These are phyloP conservation scores for Pseudachorutes palmiensis DNA, from an alignment of 1,140 invertebrate genomes.

Conservation along the genomic window DNA sequence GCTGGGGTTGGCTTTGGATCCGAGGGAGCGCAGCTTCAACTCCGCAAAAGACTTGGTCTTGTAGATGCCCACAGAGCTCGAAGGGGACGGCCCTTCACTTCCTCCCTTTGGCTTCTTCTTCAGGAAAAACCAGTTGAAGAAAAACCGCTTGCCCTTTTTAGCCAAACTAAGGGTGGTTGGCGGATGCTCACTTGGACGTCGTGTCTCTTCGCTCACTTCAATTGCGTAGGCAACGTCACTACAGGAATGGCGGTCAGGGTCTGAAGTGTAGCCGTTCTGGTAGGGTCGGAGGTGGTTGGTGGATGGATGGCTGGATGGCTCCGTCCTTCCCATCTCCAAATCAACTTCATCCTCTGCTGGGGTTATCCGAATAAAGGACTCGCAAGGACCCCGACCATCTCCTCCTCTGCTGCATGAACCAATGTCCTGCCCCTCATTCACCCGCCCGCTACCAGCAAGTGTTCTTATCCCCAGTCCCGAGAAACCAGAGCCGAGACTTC, in stretches of 20 bases:
- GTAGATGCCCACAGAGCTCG: conserved; percentile 28
- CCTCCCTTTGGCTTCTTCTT: neutral
- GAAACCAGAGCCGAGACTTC: neutral
- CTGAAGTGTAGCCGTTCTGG: neutral
- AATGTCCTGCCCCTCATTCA: too few species aligned
- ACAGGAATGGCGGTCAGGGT: conserved; percentile 10
- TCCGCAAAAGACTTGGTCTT: conserved; percentile 35
- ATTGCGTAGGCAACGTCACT: conserved; percentile 4
- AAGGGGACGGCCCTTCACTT: neutral
- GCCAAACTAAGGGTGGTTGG: conserved; percentile 14
- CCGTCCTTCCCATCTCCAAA: neutral
- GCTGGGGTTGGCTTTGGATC: neutral
- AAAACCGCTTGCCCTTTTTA: conserved; percentile 27
- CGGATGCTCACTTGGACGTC: neutral
- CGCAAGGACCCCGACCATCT: neutral
- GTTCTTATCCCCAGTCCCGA: neutral
- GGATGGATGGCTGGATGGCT: neutral
- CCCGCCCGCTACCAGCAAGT: neutral
- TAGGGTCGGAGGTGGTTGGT: neutral
- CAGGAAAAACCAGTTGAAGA: conserved; percentile 32
- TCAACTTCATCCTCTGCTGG: neutral
- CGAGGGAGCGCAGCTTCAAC: conserved; percentile 18
- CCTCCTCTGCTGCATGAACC: too few species aligned
- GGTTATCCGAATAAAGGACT: neutral
- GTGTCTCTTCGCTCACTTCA: neutral